Conservation (phyloP, 1,140 invertebrate genomes). For the Cataglyphis hispanica region DNA sequence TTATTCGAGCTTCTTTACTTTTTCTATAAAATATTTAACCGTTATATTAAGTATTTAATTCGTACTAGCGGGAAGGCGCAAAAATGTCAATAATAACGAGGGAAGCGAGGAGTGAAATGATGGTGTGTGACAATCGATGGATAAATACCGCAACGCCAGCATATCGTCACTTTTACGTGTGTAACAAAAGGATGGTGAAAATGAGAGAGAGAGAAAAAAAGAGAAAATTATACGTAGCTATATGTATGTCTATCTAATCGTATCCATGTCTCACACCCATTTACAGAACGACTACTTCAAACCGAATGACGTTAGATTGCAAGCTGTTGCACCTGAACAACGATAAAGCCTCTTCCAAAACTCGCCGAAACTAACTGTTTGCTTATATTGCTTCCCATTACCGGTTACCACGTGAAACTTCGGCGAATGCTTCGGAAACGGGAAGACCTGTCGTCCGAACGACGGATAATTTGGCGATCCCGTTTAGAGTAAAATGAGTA, state of each 20-base stretch:
- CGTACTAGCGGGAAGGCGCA: constrained; percentile 28
- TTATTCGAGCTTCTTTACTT: background rate
- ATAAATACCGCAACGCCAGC: constrained; percentile 56
- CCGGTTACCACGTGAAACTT: constrained; percentile 59
- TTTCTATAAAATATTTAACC: background rate
- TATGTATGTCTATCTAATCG: constrained; percentile 33
- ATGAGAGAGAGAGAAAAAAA: constrained; percentile 6
- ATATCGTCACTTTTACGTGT: constrained; percentile 49
- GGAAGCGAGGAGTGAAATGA: constrained; percentile 52
- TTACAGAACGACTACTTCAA: constrained; percentile 26
- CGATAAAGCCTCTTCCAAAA: constrained; percentile 68
- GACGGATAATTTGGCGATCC: constrained; percentile 14
- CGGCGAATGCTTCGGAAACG: constrained; percentile 15
- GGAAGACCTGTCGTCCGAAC: constrained; percentile 26
- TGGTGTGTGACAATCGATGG: constrained; percentile 57
- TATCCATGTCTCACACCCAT: constrained; percentile 24
- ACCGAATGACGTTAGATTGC: constrained; percentile 61
- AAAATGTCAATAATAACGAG: constrained; percentile 52
- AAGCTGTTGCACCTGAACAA: constrained; percentile 68
- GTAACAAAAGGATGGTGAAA: background rate
- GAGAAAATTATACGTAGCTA: background rate
- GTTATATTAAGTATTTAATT: constrained; percentile 30
- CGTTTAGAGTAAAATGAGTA: constrained; percentile 5
- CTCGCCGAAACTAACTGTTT: constrained; percentile 70
- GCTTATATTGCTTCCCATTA: constrained; percentile 69